Conservation (phyloP, 2,113 vertebrate genomes). For the Mormyrus iriodes region DNA sequence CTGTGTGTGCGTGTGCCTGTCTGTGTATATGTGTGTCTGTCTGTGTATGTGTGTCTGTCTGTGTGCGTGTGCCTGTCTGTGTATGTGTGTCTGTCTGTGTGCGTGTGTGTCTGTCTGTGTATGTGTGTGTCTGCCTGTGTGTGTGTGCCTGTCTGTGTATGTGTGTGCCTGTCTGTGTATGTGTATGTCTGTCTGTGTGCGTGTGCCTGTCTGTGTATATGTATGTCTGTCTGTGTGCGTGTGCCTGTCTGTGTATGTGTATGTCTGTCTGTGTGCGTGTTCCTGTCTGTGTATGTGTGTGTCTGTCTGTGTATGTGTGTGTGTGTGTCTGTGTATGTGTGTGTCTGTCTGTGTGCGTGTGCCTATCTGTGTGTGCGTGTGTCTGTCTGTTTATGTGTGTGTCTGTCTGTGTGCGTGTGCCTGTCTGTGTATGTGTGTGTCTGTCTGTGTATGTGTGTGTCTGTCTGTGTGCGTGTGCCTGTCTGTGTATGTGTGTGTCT, state of each 20-base stretch:
- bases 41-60: no score
- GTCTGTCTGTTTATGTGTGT: slow-evolving; percentile 38
- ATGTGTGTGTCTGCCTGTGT: no score
- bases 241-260: no score
- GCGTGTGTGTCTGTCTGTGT: no score
- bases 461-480: slow-evolving; percentile 46
- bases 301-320: slow-evolving; percentile 31
- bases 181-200: slow-evolving; percentile 46
- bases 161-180: slow-evolving; percentile 45
- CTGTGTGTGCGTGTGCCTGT: not conserved
- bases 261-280: no score
- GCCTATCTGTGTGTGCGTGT: slow-evolving; percentile 37
- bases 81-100: no score
- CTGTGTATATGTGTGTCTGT: not conserved
- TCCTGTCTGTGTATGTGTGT: slow-evolving; percentile 43
- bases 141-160: no score
- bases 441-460: slow-evolving; percentile 42
- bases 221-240: no score
- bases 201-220: no score
- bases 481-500: not conserved
- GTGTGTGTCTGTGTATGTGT: no score
- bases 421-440: not conserved
- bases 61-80: no score
- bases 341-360: no score
- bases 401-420: slow-evolving; percentile 47